Evolutionary conservation across 2,113 vertebrate genomes (phyloP).

Genomic region (Furnarius figulus): DNA sequence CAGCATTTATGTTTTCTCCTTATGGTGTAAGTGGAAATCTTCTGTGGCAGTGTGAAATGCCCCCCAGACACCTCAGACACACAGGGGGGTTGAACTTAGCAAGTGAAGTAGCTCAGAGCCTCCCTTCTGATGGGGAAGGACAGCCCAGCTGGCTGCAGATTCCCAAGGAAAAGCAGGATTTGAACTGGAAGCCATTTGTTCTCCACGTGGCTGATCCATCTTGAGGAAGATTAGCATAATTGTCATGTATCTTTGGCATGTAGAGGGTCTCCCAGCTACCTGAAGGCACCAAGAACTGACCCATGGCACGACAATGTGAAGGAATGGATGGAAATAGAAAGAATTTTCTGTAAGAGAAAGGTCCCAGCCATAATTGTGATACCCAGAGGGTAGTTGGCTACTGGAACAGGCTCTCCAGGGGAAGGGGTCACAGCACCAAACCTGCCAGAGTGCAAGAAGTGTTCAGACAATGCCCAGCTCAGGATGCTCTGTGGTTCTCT

Average conservation of each 20-base stretch:
- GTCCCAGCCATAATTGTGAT: rapidly evolving
- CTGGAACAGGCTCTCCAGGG: not conserved
- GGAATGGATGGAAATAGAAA: not conserved
- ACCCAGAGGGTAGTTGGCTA: not conserved
- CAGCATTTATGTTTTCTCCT: not conserved
- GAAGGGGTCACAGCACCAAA: not conserved
- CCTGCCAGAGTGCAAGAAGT: not conserved
- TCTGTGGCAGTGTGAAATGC: not conserved
- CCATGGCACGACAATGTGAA: not conserved
- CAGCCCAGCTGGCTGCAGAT: not conserved
- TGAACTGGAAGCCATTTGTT: not conserved
- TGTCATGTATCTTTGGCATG: not conserved
- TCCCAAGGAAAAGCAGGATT: not conserved
- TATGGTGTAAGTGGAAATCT: not conserved
- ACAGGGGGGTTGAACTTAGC: rapidly evolving
- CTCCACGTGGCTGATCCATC: not conserved
- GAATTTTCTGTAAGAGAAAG: not conserved
- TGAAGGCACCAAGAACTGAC: not conserved
- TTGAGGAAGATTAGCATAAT: not conserved
- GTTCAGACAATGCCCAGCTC: rapidly evolving
- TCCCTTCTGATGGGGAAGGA: not conserved
- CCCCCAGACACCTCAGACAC: not conserved
- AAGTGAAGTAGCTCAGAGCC: not conserved
- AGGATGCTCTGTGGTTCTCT: not conserved
- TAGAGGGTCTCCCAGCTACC: not conserved